These are phyloP conservation scores for Phainopepla nitens DNA, from an alignment of 2,113 vertebrate genomes.

Conservation along the genomic window DNA sequence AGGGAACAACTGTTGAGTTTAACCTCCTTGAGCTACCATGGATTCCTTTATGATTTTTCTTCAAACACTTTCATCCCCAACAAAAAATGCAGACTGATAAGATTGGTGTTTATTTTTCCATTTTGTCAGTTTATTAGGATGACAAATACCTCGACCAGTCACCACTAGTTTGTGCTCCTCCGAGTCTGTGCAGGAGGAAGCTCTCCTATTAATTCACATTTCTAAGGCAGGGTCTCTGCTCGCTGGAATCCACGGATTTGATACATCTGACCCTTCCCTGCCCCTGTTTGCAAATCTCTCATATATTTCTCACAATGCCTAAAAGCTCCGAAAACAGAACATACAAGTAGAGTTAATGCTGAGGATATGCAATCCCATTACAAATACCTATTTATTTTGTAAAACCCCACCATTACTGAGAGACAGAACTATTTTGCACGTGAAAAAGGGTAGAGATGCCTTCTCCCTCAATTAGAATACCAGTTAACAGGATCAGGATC, in stretches of 20 bases:
- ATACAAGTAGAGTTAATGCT: constrained; percentile 49
- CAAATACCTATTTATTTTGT: constrained; percentile 21
- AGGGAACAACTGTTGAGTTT: constrained; percentile 86
- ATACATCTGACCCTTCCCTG: constrained; percentile 65
- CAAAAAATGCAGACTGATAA: constrained; percentile 69
- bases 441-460: not conserved
- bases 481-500: constrained; percentile 46
- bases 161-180: not conserved
- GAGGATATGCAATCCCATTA: constrained; percentile 28
- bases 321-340: constrained; percentile 66
- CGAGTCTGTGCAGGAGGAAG: not conserved
- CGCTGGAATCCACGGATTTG: constrained; percentile 53
- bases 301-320: constrained; percentile 56
- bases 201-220: constrained; percentile 37
- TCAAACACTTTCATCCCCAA: constrained; percentile 84
- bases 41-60: constrained; percentile 83
- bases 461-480: constrained; percentile 20
- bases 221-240: constrained; percentile 26
- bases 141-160: constrained; percentile 21
- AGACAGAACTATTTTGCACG: not conserved
- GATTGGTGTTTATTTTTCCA: constrained; percentile 69
- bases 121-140: constrained; percentile 72
- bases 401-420: not conserved
- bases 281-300: constrained; percentile 71
- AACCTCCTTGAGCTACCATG: constrained; percentile 84